A percentile compares a stretch with the other conserved stretches of the same genome.
phyloP scores from a whole-genome alignment of 2,888 invertebrate species.

The Drosophila nigricruria region DNA sequence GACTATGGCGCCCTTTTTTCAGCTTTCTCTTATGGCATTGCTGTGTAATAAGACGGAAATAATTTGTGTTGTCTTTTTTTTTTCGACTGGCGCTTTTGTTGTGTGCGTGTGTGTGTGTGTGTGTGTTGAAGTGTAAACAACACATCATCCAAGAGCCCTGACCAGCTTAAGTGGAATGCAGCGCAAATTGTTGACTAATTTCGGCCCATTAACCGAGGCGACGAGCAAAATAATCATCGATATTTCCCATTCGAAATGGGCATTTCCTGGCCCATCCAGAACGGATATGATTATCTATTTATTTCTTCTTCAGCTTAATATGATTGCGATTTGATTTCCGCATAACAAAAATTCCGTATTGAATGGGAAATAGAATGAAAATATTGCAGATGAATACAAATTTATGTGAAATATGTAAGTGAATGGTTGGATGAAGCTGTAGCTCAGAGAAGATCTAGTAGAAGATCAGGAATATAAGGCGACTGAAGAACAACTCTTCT shows the following conservation, averaged over 20 bases:
- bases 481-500: too few species aligned
- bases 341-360: background rate
- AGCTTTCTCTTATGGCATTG: conserved; percentile 71
- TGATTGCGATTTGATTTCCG: conserved; percentile 29
- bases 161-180: conserved; percentile 46
- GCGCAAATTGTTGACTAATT: conserved; percentile 64
- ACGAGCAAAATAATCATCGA: conserved; percentile 38
- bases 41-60: conserved; percentile 83
- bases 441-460: background rate
- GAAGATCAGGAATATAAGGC: too few species aligned
- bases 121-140: conserved; percentile 56
- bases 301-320: conserved; percentile 3
- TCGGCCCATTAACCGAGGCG: conserved; percentile 45
- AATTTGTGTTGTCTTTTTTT: conserved; percentile 70
- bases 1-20: conserved; percentile 20
- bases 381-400: background rate
- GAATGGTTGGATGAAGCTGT: background rate
- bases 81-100: conserved; percentile 14
- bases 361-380: background rate
- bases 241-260: conserved; percentile 32
- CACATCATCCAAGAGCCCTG: conserved; percentile 47
- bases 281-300: conserved; percentile 36
- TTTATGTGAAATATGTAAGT: background rate
- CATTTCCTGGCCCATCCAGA: conserved; percentile 30
- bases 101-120: conserved; percentile 1